These are phyloP conservation scores for Archips crataeganus DNA, from an alignment of 2,888 invertebrate species.

Conservation along the genomic window DNA sequence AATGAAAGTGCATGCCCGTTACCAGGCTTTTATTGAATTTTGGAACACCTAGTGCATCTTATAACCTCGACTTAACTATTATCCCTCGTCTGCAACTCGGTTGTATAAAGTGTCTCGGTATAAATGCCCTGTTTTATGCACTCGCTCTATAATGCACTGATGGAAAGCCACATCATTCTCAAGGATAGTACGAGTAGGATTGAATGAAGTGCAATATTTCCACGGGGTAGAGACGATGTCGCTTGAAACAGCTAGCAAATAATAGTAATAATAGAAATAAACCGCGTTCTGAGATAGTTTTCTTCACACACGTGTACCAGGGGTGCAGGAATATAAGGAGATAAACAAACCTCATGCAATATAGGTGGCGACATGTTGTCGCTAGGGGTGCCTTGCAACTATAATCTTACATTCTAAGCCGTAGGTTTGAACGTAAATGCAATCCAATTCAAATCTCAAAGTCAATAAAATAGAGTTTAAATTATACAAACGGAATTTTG, in stretches of 20 bases:
- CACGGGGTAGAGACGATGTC: not conserved
- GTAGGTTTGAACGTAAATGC: not conserved
- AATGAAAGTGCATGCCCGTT: no score
- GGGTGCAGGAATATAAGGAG: constrained; percentile 40
- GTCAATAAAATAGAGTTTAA: not conserved
- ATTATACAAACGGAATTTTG: not conserved
- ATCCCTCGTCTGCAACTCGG: no score
- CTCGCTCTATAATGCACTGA: no score
- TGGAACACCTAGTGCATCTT: no score
- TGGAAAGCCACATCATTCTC: no score
- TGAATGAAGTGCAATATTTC: not conserved
- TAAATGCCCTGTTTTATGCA: no score
- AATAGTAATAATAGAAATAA: constrained; percentile 26
- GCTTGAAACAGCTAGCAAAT: not conserved
- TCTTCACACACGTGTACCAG: constrained; percentile 43
- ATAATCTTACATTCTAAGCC: not conserved
- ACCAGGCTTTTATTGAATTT: no score
- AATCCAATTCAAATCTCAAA: not conserved
- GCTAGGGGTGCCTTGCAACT: constrained; percentile 42
- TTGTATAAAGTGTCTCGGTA: no score
- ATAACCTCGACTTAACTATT: no score
- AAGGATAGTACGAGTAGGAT: no score
- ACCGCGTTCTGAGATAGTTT: constrained; percentile 27
- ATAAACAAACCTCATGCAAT: constrained; percentile 46
- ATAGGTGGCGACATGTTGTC: constrained; percentile 50